Evolutionary conservation across 2,888 invertebrate genomes (phyloP), one percentile per base, ranked within the genome.

Genomic region (Palloptera scutellata): DNA sequence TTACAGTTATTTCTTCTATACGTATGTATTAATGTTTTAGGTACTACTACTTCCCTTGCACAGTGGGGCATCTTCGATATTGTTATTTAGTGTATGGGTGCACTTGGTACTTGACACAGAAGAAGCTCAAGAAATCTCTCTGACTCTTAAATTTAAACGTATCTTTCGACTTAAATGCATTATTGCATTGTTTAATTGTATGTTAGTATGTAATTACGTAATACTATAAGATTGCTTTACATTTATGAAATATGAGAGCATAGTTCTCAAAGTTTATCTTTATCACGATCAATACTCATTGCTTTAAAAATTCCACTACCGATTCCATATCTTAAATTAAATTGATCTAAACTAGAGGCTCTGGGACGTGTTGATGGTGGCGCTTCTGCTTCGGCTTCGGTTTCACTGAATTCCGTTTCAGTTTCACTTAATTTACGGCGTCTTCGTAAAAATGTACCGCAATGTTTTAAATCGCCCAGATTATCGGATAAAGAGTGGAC

Each of bases 221-320:
- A 72, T 72, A 70, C 70, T 70, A 66, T 72, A 66, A 66, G 70
- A 72, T 72, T 72, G 72, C 72, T 72, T 72, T 68, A 68, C 67
- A 64, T 70, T 70, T 65, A 67, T 69, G 58, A 52, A 70, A 67
- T 67, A 68, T 72, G 67, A 70, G 69, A 72, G 42, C 68, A 68
- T 66, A 30, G 65, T 76, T 81, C 81, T 85, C 85, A 85, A 78
- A 85, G 84, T 76, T 83, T 82, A 76, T 85, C 82, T 79, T 83
- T 85, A 75, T 84, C 83, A 68, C 84, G 80, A 76, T 84, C 84
- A 74, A 84, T 84, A 75, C 84, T 84, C 81, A 84, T 83, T 77
- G 83, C 82, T 81, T 84, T 84, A 73, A 84, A 83, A 69, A 84
- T 79, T 43, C 82, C 79, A 13, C 81, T 76, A 0, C 82, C 81